phyloP scores from a whole-genome alignment of 1,140 invertebrate genomes.

The silkworm (Bombyx mori) region ASM3026992v2 NC_085122.1:472501-473000 shows the following conservation, averaged over 20 bases:
- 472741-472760: conserved; percentile 17
- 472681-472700: conserved; percentile 13
- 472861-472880: not conserved
- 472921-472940: not conserved
- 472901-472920: not conserved
- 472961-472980: too few relatives aligned
- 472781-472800: conserved; percentile 27
- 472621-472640: conserved; percentile 22
- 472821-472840: conserved; percentile 1
- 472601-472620: conserved; percentile 20
- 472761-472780: conserved; percentile 25
- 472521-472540: conserved; percentile 2
- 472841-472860: not conserved
- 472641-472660: conserved; percentile 26
- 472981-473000: too few relatives aligned
- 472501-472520: conserved; percentile 9
- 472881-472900: not conserved
- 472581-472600: conserved; percentile 18
- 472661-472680: conserved; percentile 21
- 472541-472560: too few relatives aligned
- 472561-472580: not conserved
- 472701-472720: conserved; percentile 11
- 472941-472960: not conserved
- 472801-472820: conserved; percentile 6
- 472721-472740: conserved; percentile 24